phyloP scores from a whole-genome alignment of 2,888 invertebrate genomes.

The Adela reaumurella region DNA sequence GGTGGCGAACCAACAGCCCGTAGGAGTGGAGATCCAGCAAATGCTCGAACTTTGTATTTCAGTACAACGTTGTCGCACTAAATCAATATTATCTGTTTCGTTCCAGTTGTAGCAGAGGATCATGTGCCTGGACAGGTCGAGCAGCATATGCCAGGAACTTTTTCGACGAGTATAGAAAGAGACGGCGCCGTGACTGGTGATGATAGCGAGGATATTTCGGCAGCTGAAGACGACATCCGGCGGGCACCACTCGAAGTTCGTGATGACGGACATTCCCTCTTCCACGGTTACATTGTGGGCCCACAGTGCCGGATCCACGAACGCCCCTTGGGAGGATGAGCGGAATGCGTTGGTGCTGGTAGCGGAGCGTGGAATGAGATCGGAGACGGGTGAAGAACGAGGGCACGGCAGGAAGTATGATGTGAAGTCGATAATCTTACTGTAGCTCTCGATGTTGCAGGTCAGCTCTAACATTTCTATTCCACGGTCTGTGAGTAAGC shows the following conservation, averaged over 20 bases:
- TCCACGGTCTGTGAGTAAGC: slow-evolving; percentile 27
- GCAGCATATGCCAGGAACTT: slow-evolving; percentile 19
- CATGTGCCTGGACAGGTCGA: slow-evolving; percentile 24
- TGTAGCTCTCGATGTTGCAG: slow-evolving; percentile 25
- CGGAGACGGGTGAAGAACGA: slow-evolving; percentile 10
- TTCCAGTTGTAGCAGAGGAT: slow-evolving; percentile 15
- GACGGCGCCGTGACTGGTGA: slow-evolving; percentile 36
- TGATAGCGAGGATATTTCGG: slow-evolving; percentile 23
- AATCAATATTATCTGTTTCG: slow-evolving; percentile 11
- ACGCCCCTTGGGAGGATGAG: slow-evolving; percentile 26
- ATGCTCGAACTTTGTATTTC: slow-evolving; percentile 24
- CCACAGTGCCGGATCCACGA: slow-evolving; percentile 26
- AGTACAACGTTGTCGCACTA: slow-evolving; percentile 16
- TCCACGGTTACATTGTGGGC: no score
- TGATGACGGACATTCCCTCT: no score
- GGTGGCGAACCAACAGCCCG: slow-evolving; percentile 29
- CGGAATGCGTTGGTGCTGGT: slow-evolving; percentile 32
- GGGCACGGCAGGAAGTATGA: slow-evolving; percentile 22
- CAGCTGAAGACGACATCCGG: slow-evolving; percentile 18
- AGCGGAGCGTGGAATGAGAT: slow-evolving; percentile 16
- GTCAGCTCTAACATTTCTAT: slow-evolving; percentile 27
- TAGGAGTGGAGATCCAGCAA: slow-evolving; percentile 26
- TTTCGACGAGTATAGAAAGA: slow-evolving; percentile 21
- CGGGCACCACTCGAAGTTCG: slow-evolving; percentile 31
- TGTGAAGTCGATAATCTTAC: slow-evolving; percentile 27